phyloP scores from a whole-genome alignment of 2,888 invertebrate genomes.

The Polylopha cassiicola region DNA sequence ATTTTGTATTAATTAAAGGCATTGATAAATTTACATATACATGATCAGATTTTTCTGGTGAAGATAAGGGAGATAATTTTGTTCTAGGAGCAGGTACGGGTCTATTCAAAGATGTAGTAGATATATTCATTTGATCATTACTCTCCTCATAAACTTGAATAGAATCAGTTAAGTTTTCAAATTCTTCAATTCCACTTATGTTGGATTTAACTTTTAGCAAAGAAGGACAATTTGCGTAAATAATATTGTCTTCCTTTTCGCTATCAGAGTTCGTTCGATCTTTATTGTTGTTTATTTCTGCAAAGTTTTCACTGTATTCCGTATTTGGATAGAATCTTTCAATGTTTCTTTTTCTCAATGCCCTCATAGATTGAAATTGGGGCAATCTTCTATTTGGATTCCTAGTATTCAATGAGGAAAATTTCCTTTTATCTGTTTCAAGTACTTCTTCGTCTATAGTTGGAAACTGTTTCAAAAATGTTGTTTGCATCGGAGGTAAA shows the following conservation, averaged over 20 bases:
- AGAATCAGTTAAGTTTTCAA: slow-evolving; percentile 81
- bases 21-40: slow-evolving; percentile 78
- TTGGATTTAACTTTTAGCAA: slow-evolving; percentile 50
- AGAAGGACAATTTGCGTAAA: slow-evolving; percentile 69
- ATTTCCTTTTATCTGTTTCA: slow-evolving; percentile 56
- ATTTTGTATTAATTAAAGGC: slow-evolving; percentile 59
- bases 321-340: slow-evolving; percentile 73
- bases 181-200: slow-evolving; percentile 66
- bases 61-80: slow-evolving; percentile 52
- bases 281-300: slow-evolving; percentile 68
- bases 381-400: slow-evolving; percentile 50
- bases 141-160: slow-evolving; percentile 80
- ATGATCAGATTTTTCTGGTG: slow-evolving; percentile 70
- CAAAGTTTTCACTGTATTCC: slow-evolving; percentile 67
- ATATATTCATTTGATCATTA: slow-evolving; percentile 42
- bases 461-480: slow-evolving; percentile 63
- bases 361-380: slow-evolving; percentile 70
- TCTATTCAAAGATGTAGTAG: slow-evolving; percentile 71
- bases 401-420: slow-evolving; percentile 66
- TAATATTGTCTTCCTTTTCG: slow-evolving; percentile 40
- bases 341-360: slow-evolving; percentile 64
- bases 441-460: slow-evolving; percentile 58
- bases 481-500: slow-evolving; percentile 61
- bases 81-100: slow-evolving; percentile 79
- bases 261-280: slow-evolving; percentile 40